A percentile compares a stretch with the other conserved stretches of the same genome.
Conservation (phyloP, 1,140 invertebrate genomes). For the Elymnias hypermnestra region DNA sequence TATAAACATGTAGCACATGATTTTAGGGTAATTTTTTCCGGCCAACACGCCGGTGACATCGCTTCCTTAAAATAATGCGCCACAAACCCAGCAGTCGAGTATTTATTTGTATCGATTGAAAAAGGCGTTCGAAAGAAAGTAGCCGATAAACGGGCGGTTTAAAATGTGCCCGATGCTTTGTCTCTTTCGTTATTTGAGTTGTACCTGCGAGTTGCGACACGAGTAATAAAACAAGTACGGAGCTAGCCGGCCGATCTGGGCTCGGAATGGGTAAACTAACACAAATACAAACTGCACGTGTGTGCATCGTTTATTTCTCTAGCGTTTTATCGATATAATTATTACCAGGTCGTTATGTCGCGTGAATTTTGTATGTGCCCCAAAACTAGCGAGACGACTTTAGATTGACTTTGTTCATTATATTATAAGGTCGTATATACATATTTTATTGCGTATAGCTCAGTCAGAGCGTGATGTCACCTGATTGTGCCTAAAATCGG, state of each 20-base stretch:
- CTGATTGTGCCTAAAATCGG: no score
- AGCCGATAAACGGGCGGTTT: conserved; percentile 34
- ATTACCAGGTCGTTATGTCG: neutral
- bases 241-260: conserved; percentile 19
- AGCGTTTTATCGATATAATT: conserved; percentile 11
- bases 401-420: no score
- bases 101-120: conserved; percentile 45
- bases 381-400: no score
- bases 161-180: conserved; percentile 47
- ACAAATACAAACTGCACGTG: conserved; percentile 2
- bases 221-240: conserved; percentile 33
- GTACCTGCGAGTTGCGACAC: conserved; percentile 38
- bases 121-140: conserved; percentile 41
- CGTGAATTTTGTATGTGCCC: no score
- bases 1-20: conserved; percentile 61
- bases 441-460: no score
- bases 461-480: no score
- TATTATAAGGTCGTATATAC: no score
- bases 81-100: no score
- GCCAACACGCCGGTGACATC: conserved; percentile 40
- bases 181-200: conserved; percentile 48
- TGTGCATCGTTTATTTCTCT: conserved; percentile 7
- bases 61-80: no score
- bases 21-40: conserved; percentile 64
- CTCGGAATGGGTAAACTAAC: conserved; percentile 19